A percentile compares a stretch with the other conserved stretches of the same genome.
Conservation (phyloP, 2,888 invertebrate genomes). For the Saturnia japonica region DNA sequence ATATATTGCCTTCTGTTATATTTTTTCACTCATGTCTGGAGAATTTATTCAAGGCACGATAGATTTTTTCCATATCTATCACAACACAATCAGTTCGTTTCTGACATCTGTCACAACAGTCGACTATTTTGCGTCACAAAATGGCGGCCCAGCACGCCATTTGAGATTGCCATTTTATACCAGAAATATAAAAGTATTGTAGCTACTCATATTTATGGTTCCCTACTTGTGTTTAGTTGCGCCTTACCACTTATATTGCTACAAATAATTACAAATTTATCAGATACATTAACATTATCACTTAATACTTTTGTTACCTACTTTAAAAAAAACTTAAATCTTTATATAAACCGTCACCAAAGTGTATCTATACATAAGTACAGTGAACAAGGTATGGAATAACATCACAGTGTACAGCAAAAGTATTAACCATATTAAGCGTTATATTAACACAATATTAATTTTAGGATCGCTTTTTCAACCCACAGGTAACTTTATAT, state of each 20-base stretch:
- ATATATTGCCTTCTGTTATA: too few species aligned
- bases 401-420: slow-evolving; percentile 6
- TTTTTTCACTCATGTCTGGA: too few species aligned
- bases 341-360: slow-evolving; percentile 4
- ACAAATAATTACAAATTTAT: neutral
- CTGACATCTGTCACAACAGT: neutral
- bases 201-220: too few species aligned
- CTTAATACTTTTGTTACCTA: neutral
- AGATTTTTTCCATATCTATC: neutral
- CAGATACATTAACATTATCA: neutral
- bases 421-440: neutral
- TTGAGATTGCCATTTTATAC: too few species aligned
- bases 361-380: neutral
- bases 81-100: neutral
- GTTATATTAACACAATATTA: slow-evolving; percentile 12
- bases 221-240: too few species aligned
- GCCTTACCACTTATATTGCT: too few species aligned
- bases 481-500: too few species aligned
- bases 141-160: too few species aligned
- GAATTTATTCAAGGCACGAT: neutral
- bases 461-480: too few species aligned
- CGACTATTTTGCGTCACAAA: too few species aligned
- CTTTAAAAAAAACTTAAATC: neutral
- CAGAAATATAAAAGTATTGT: too few species aligned
- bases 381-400: neutral